Evolutionary conservation across 2,888 invertebrate genomes (phyloP).

Genomic region (Poecilobothrus nobilitatus): DNA sequence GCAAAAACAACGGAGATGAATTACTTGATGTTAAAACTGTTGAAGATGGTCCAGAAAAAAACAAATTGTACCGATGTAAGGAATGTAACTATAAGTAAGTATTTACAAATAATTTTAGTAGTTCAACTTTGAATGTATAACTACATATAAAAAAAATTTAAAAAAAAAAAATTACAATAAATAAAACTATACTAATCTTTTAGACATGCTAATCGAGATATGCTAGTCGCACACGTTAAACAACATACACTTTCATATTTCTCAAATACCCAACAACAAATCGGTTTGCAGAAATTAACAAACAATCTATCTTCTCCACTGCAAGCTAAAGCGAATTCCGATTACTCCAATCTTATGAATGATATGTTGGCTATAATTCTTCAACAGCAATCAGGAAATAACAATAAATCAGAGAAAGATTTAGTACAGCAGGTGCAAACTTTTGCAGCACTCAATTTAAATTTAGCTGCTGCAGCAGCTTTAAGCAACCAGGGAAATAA

Average conservation of each 20-base stretch:
- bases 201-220: constrained; percentile 47
- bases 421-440: constrained; percentile 7
- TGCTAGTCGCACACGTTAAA: constrained; percentile 58
- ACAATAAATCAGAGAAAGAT: constrained; percentile 21
- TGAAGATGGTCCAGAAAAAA: constrained; percentile 51
- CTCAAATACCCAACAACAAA: constrained; percentile 17
- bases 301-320: constrained; percentile 27
- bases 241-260: constrained; percentile 10
- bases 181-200: constrained; percentile 8
- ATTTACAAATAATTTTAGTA: not conserved
- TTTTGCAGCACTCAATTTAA: constrained; percentile 12
- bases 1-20: not conserved
- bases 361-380: constrained; percentile 38
- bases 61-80: constrained; percentile 81
- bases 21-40: constrained; percentile 47
- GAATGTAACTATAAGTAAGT: constrained; percentile 78
- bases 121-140: too few species aligned
- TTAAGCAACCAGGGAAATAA: constrained; percentile 29
- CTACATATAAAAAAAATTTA: too few species aligned
- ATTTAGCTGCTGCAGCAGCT: constrained; percentile 19
- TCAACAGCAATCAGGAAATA: constrained; percentile 19
- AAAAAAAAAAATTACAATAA: constrained; percentile 8
- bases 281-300: constrained; percentile 18
- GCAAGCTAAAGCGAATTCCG: constrained; percentile 35
- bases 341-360: constrained; percentile 35